These are phyloP conservation scores for Delphinapterus leucas DNA, from an alignment of 2,113 vertebrate genomes.

Conservation along the genomic window DNA sequence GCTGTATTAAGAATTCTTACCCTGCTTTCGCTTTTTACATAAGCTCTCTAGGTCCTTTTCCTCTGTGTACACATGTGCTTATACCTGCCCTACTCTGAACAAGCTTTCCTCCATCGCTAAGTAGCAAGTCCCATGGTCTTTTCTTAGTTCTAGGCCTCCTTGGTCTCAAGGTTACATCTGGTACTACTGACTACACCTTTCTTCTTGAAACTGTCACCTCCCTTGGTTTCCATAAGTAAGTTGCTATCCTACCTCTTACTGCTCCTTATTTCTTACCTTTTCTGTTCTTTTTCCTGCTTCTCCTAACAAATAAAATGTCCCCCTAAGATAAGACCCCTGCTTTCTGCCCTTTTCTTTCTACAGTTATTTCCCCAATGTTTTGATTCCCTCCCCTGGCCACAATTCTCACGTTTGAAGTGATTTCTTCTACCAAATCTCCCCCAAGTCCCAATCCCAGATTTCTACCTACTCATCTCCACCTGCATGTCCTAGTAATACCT, in stretches of 20 bases:
- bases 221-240: not conserved
- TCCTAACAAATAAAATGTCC: not conserved
- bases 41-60: not conserved
- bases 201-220: not conserved
- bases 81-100: too few species aligned
- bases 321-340: not conserved
- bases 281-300: not conserved
- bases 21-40: not conserved
- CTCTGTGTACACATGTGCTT: not conserved
- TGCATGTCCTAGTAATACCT: not conserved
- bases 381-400: not conserved
- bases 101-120: not conserved
- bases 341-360: not conserved
- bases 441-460: not conserved
- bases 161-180: not conserved
- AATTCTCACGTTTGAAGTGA: not conserved
- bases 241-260: not conserved
- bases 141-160: not conserved
- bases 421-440: not conserved
- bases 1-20: not conserved
- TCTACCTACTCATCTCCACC: not conserved
- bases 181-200: not conserved
- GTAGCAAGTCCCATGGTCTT: not conserved
- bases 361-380: not conserved
- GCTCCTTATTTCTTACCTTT: not conserved